phyloP scores from a whole-genome alignment of 1,140 invertebrate species.

The Hylaeus anthracinus region DNA sequence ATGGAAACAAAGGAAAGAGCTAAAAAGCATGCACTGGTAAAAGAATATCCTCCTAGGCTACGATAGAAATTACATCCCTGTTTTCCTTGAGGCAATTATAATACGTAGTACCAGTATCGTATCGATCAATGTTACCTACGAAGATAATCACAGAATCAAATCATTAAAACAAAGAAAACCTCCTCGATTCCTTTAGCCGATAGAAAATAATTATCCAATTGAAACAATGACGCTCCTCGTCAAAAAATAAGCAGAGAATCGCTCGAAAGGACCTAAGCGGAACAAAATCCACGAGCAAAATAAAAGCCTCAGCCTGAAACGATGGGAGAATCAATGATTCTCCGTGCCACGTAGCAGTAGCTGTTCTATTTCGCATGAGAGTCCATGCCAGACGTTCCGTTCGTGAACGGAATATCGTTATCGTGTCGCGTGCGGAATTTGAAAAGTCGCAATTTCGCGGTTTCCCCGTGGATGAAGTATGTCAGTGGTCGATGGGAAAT shows the following conservation, averaged over 20 bases:
- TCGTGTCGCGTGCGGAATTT: not conserved
- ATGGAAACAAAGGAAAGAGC: not conserved
- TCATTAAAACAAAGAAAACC: no score
- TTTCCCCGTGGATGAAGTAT: conserved; percentile 35
- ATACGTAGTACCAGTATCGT: no score
- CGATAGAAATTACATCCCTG: no score
- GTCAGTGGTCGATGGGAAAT: conserved; percentile 35
- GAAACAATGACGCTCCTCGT: no score
- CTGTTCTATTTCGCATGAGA: not conserved
- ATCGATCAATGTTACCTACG: no score
- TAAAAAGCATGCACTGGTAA: conserved; percentile 8
- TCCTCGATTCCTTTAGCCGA: no score
- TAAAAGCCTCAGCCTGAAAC: not conserved
- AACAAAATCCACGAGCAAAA: conserved; percentile 10
- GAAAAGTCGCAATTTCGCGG: not conserved
- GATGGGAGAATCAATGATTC: not conserved
- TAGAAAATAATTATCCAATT: no score
- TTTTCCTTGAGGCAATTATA: no score
- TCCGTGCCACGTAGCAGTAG: not conserved
- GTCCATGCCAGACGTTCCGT: not conserved
- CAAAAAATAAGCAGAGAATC: not conserved
- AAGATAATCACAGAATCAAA: no score
- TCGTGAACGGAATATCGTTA: not conserved
- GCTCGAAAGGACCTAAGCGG: not conserved
- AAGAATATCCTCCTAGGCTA: not conserved